These are phyloP conservation scores for Cloeon dipterum DNA, from an alignment of 2,888 invertebrate genomes.

Conservation along the genomic window DNA sequence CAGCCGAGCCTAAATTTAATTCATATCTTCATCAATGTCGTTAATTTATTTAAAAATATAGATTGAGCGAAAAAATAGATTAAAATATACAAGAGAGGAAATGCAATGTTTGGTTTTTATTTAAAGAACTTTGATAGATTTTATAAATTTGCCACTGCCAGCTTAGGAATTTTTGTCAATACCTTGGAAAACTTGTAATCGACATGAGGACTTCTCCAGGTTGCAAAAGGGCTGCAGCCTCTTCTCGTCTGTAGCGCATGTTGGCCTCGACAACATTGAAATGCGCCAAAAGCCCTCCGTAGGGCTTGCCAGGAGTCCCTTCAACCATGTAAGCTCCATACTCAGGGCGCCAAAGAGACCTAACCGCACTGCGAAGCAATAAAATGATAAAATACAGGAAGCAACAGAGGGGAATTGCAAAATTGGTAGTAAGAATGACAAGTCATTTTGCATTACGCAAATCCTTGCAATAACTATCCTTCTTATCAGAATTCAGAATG, in stretches of 20 bases:
- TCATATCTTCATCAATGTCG: too few relatives aligned
- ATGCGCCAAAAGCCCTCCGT: constrained; percentile 83
- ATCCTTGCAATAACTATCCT: too few relatives aligned
- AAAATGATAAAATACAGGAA: too few relatives aligned
- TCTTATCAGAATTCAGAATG: too few relatives aligned
- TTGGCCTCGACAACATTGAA: constrained; percentile 97
- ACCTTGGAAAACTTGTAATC: constrained; percentile 86
- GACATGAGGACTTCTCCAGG: constrained; percentile 71
- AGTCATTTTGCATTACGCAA: too few relatives aligned
- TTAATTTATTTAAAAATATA: constrained; percentile 3
- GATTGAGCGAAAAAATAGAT: too few relatives aligned
- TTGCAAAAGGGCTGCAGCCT: constrained; percentile 49
- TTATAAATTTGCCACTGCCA: too few relatives aligned
- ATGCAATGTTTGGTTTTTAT: neutral
- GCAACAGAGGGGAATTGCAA: too few relatives aligned
- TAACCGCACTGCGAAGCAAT: neutral
- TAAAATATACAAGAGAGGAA: neutral
- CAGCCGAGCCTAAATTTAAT: constrained; percentile 62
- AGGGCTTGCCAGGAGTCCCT: constrained; percentile 92
- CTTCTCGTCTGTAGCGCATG: constrained; percentile 75
- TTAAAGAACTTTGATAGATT: neutral
- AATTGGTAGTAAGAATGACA: too few relatives aligned
- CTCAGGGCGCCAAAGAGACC: constrained; percentile 76
- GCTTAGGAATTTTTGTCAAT: constrained; percentile 8
- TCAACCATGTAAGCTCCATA: constrained; percentile 99